Percentiles rank a stretch among this genome's conserved stretches.
phyloP scores from a whole-genome alignment of 2,888 invertebrate species.

The Seladonia tumulorum region DNA sequence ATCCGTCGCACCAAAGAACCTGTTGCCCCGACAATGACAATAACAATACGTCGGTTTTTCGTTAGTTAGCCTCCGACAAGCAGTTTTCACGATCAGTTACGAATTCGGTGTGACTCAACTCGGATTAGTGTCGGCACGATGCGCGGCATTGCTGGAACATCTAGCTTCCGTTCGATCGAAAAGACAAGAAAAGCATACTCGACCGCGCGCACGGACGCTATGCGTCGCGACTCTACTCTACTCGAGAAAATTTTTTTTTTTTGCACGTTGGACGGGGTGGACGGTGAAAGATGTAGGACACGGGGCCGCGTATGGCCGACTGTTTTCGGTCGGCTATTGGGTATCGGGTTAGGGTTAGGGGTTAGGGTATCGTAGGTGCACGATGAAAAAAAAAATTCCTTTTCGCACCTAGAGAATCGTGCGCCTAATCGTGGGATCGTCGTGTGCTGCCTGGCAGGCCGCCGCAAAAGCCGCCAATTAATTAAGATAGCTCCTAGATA shows the following conservation, averaged over 20 bases:
- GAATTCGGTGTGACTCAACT: not conserved
- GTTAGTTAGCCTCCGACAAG: not conserved
- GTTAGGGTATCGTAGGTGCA: slow-evolving; percentile 9
- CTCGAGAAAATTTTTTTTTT: not conserved
- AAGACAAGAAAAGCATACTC: not conserved
- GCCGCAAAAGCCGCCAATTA: slow-evolving; percentile 75
- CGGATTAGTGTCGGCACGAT: not conserved
- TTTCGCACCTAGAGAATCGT: slow-evolving; percentile 56
- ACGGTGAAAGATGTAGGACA: not conserved
- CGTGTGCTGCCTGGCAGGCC: slow-evolving; percentile 63
- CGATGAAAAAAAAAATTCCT: slow-evolving; percentile 53
- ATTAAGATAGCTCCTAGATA: slow-evolving; percentile 77
- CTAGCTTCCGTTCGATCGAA: not conserved
- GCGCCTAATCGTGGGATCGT: slow-evolving; percentile 58
- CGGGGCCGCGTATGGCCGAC: slow-evolving; percentile 19
- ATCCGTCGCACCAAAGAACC: slow-evolving; percentile 39
- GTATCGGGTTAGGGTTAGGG: not conserved
- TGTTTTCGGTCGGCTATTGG: slow-evolving; percentile 12
- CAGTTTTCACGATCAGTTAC: not conserved
- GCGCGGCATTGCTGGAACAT: not conserved
- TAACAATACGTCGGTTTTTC: not conserved
- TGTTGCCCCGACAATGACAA: slow-evolving; percentile 54
- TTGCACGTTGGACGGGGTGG: not conserved
- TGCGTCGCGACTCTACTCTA: not conserved
- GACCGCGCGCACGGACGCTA: slow-evolving; percentile 1